Base-by-base conservation (phyloP, 2,888 invertebrate genomes). In the Galeruca laticollis region DNA sequence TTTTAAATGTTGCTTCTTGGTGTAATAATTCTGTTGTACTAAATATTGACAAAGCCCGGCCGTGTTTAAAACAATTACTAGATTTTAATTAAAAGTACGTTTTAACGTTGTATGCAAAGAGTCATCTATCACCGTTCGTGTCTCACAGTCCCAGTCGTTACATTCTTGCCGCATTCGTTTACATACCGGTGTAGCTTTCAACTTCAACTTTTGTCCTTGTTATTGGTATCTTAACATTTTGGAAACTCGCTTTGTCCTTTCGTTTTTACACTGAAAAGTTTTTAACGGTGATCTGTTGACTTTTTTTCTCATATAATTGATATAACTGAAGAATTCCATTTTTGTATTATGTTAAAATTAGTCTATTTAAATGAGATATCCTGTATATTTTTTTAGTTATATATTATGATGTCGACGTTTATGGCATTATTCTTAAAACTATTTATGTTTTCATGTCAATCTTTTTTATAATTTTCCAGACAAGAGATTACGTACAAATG, bases 51-150 rank as follows among this genome's bases (percentile, higher is more conserved):
- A 82, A 26, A 26, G 79, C 82, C 79, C 77, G 72, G 76, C 80
- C 80, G 82, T 82, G 84, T 75, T 79, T 78, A 76, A 83, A 85
- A 86, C 85, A 86, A 86, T 86, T 86, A 86, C 85, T 82, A 83
- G 84, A 86, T 86, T 66, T 86, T 86, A 86, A 86, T 86, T 86
- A 86, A 86, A 86, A 86, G 84, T 85, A 84, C 82, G 84, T 82
- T 83, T 47, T 81, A 81, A 83, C 83, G 81, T 79, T 83, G 83
- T 80, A 84, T 84, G 81, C 80, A 82, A 84, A 84, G 83, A 84
- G 83, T 83, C 85, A 86, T 86, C 85, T 85, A 86, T 86, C 86
- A 85, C 84, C 77, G 81, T 82, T 82, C 82, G 79, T 82, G 82
- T 82, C 82, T 83, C 79, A 76, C 76, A 75, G 35, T 40, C 47